Evolutionary conservation across 2,113 vertebrate genomes (phyloP).

Genomic region (Oreocharis arfaki): DNA sequence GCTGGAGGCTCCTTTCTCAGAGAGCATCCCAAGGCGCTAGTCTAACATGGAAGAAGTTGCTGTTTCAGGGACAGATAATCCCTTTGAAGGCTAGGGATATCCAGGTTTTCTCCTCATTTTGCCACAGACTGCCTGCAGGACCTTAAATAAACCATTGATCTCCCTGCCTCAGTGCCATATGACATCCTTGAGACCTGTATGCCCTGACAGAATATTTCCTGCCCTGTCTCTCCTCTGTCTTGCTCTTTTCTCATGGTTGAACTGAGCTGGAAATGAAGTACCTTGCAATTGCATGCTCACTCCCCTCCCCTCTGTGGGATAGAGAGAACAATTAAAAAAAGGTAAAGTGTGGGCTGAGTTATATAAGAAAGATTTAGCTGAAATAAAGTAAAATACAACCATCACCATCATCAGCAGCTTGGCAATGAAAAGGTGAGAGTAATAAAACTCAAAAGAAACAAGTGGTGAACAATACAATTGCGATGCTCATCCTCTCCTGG

Average conservation of each 20-base stretch:
- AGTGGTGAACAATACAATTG: neutral
- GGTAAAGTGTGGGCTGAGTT: neutral
- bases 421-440: neutral
- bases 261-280: neutral
- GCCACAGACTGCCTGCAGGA: neutral
- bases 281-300: neutral
- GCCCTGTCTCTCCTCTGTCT: neutral
- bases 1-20: neutral
- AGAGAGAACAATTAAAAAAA: neutral
- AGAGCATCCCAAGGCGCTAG: neutral
- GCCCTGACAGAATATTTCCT: neutral
- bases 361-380: neutral
- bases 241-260: fast-evolving
- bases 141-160: neutral
- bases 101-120: neutral
- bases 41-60: neutral
- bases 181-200: neutral
- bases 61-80: neutral
- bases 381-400: neutral
- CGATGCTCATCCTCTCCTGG: neutral
- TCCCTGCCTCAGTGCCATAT: neutral
- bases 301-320: neutral
- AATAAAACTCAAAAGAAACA: neutral
- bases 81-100: neutral
- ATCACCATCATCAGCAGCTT: neutral